Evolutionary conservation across 2,888 invertebrate species (phyloP).

Genomic region (Cephus spinipes): DNA sequence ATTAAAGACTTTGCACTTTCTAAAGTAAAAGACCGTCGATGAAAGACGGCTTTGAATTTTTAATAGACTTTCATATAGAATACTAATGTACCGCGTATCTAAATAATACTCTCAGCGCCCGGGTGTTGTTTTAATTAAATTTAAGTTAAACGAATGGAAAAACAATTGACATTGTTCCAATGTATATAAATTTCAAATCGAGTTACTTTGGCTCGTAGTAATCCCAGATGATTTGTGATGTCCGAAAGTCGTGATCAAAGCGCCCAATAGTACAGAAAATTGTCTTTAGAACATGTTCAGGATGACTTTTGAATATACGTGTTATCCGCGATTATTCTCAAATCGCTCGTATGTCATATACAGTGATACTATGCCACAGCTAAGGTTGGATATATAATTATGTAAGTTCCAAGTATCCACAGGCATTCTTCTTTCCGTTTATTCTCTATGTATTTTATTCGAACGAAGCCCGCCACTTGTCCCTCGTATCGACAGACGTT

Average conservation of each 20-base stretch:
- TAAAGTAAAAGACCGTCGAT: background rate
- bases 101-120: background rate
- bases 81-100: background rate
- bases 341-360: background rate
- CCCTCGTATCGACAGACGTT: background rate
- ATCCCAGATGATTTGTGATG: no score
- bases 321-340: background rate
- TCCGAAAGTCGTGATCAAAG: background rate
- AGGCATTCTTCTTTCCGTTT: background rate
- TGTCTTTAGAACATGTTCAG: background rate
- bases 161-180: background rate
- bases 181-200: background rate
- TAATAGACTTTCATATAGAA: background rate
- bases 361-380: background rate
- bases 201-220: background rate
- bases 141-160: no score
- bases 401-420: background rate
- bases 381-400: background rate
- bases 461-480: background rate
- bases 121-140: background rate
- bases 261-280: background rate
- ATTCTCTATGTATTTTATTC: background rate
- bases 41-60: background rate
- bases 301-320: background rate
- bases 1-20: background rate